Evolutionary conservation across 2,888 invertebrate species (phyloP).

Genomic region (Stramonita haemastoma): DNA sequence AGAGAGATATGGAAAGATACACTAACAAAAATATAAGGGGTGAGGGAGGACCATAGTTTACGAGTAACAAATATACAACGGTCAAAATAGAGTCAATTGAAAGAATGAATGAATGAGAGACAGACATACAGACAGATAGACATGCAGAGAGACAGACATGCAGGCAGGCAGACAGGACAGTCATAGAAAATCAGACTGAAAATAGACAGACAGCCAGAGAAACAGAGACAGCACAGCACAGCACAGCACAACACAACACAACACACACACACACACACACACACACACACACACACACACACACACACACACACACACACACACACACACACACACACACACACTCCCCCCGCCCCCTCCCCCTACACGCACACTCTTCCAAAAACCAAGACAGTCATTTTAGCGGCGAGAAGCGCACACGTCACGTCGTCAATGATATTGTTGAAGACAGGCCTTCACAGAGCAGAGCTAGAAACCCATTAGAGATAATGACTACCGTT

Average conservation of each 20-base stretch:
- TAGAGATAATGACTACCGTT: conserved; percentile 30
- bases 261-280: neutral
- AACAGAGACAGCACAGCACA: neutral
- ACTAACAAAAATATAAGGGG: too few relatives aligned
- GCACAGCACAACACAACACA: neutral
- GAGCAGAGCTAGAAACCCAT: conserved; percentile 24
- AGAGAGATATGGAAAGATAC: too few relatives aligned
- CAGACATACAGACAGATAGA: too few relatives aligned
- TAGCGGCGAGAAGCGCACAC: neutral
- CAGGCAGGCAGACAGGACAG: neutral
- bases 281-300: too few relatives aligned
- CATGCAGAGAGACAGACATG: neutral
- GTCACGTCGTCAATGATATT: neutral
- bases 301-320: neutral
- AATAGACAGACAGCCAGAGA: neutral
- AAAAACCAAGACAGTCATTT: too few relatives aligned
- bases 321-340: neutral
- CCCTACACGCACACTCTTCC: neutral
- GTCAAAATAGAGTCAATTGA: too few relatives aligned
- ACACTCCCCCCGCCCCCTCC: neutral
- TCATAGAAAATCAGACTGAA: too few relatives aligned
- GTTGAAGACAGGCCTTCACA: conserved; percentile 5
- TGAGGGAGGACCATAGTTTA: too few relatives aligned
- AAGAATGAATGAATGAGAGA: too few relatives aligned
- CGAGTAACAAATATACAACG: too few relatives aligned